phyloP scores from a whole-genome alignment of 2,888 invertebrate genomes.

The Gasteruption jaculator region DNA sequence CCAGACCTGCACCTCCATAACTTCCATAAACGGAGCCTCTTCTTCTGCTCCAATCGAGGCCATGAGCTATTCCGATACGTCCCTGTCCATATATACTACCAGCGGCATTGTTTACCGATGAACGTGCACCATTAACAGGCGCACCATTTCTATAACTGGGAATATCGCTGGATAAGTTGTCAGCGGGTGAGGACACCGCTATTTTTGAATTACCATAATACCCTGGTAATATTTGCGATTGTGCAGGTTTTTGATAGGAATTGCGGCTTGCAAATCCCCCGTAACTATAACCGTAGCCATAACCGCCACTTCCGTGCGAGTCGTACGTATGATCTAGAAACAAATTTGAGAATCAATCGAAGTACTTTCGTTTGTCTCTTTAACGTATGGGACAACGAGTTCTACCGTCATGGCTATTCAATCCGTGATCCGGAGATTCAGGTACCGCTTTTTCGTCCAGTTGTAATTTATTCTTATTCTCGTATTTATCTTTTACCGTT shows the following conservation, averaged over 20 bases:
- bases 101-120: conserved; percentile 25
- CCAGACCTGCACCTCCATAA: conserved; percentile 13
- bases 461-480: conserved; percentile 27
- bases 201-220: conserved; percentile 25
- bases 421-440: too few relatives aligned
- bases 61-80: conserved; percentile 22
- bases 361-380: background rate
- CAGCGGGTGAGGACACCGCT: conserved; percentile 24
- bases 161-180: conserved; percentile 28
- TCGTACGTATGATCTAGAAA: conserved; percentile 25
- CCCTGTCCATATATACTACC: conserved; percentile 27
- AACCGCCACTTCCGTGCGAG: conserved; percentile 22
- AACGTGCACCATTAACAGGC: conserved; percentile 31
- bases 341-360: background rate
- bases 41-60: conserved; percentile 21
- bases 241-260: conserved; percentile 24
- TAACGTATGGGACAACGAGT: too few relatives aligned
- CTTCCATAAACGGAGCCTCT: conserved; percentile 4
- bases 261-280: conserved; percentile 17
- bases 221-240: conserved; percentile 29
- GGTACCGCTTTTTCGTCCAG: conserved; percentile 24
- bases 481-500: conserved; percentile 23
- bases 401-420: too few relatives aligned
- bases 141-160: conserved; percentile 38
- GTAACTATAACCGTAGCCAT: conserved; percentile 24